Percentiles rank a stretch among this genome's conserved stretches.
Conservation (phyloP, 2,888 invertebrate genomes). For the Panopea generosa region DNA sequence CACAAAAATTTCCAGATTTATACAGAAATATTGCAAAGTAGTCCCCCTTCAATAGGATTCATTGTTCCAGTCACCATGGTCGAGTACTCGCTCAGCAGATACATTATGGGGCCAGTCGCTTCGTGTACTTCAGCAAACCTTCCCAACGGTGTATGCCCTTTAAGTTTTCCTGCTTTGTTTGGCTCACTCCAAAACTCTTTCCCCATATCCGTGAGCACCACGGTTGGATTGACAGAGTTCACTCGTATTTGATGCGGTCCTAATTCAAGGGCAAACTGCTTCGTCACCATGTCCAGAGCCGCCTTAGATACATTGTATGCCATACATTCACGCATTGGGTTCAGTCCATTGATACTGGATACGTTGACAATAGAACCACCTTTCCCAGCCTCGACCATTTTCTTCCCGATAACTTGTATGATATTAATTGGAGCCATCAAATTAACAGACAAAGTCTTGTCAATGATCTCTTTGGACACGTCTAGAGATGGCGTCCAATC, state of each 20-base stretch:
- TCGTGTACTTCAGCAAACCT: slow-evolving; percentile 87
- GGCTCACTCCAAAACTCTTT: slow-evolving; percentile 91
- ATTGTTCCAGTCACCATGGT: slow-evolving; percentile 56
- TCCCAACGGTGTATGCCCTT: slow-evolving; percentile 93
- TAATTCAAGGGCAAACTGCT: too few relatives aligned
- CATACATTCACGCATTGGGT: slow-evolving; percentile 88
- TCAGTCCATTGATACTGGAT: slow-evolving; percentile 90
- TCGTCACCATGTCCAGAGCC: too few relatives aligned
- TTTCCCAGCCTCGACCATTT: slow-evolving; percentile 90
- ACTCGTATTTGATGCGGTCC: slow-evolving; percentile 93
- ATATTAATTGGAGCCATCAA: slow-evolving; percentile 94
- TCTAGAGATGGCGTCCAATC: slow-evolving; percentile 88
- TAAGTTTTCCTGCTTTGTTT: slow-evolving; percentile 89
- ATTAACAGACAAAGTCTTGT: slow-evolving; percentile 91
- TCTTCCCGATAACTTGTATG: slow-evolving; percentile 90
- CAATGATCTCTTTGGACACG: slow-evolving; percentile 89
- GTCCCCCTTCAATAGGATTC: slow-evolving; percentile 56
- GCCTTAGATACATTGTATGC: too few relatives aligned
- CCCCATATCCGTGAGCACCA: slow-evolving; percentile 96
- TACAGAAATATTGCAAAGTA: slow-evolving; percentile 48
- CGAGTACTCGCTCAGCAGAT: slow-evolving; percentile 51
- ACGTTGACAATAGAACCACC: slow-evolving; percentile 95
- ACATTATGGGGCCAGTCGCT: slow-evolving; percentile 50
- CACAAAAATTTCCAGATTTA: too few relatives aligned
- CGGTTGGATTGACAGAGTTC: slow-evolving; percentile 96